These are phyloP conservation scores for Trachymyrmex septentrionalis DNA, from an alignment of 1,140 invertebrate genomes.

Conservation along the genomic window DNA sequence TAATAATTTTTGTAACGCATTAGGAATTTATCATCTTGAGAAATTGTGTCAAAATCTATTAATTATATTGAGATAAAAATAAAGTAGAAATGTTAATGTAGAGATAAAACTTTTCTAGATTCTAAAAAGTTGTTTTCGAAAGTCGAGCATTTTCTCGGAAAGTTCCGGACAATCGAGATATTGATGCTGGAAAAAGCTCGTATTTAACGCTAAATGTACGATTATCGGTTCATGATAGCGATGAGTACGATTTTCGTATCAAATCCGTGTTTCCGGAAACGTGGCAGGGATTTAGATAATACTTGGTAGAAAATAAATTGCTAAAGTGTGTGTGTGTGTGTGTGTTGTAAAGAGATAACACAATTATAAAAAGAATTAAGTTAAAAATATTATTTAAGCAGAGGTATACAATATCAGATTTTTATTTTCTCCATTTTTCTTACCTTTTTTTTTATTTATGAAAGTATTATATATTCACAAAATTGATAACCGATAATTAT, in stretches of 20 bases:
- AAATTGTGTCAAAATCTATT: neutral
- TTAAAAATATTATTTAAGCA: neutral
- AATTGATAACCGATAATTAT: neutral
- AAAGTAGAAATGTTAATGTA: neutral
- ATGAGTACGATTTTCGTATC: neutral
- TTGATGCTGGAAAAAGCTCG: neutral
- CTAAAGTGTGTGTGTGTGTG: too few relatives aligned
- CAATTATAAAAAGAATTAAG: neutral
- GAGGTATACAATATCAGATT: neutral
- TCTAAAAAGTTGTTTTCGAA: neutral
- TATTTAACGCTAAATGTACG: conserved; percentile 7
- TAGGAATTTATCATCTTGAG: neutral
- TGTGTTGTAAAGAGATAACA: neutral
- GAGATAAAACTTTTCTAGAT: neutral
- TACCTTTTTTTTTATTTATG: neutral
- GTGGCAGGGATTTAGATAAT: conserved; percentile 8
- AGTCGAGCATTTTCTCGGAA: neutral
- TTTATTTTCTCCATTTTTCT: neutral
- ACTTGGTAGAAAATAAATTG: neutral
- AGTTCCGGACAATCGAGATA: neutral
- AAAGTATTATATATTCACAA: neutral
- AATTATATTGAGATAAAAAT: neutral
- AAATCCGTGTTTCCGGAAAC: neutral
- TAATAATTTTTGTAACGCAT: neutral
- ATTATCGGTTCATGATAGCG: neutral